Percentiles rank a stretch among this genome's conserved stretches.
Conservation (phyloP, 2,888 invertebrate species). For the Smittia aterrima region DNA sequence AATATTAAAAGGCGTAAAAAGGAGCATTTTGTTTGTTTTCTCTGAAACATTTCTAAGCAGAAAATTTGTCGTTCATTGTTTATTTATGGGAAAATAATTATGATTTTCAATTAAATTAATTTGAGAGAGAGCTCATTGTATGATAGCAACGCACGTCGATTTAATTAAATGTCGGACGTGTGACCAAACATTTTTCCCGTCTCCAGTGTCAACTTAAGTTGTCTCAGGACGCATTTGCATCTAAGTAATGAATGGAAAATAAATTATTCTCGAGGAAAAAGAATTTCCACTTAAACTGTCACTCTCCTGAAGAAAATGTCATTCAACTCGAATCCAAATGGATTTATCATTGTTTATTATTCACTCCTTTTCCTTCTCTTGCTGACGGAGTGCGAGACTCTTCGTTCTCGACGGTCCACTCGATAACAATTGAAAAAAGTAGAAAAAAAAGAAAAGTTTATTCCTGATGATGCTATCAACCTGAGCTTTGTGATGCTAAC, state of each 20-base stretch:
- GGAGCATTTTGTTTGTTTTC: slow-evolving; percentile 30
- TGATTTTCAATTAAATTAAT: slow-evolving; percentile 28
- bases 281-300: slow-evolving; percentile 38
- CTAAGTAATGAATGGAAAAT: too few species aligned
- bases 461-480: neutral
- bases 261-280: neutral
- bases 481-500: neutral
- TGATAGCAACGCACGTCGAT: neutral
- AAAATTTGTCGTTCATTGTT: neutral
- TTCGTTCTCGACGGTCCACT: neutral
- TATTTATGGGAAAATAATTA: slow-evolving; percentile 29
- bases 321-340: slow-evolving; percentile 37
- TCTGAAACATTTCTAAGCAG: neutral
- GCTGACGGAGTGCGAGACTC: neutral
- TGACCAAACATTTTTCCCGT: neutral
- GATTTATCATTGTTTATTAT: slow-evolving; percentile 41
- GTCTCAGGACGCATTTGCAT: too few species aligned
- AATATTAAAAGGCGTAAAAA: slow-evolving; percentile 35
- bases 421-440: slow-evolving; percentile 13
- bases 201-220: too few species aligned
- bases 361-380: slow-evolving; percentile 11
- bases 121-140: neutral
- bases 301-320: slow-evolving; percentile 29
- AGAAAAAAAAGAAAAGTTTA: neutral
- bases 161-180: slow-evolving; percentile 9